Percentiles rank a stretch among this genome's conserved stretches.
Evolutionary conservation across 1,140 invertebrate species (phyloP).

Genomic region (Apis florea): DNA sequence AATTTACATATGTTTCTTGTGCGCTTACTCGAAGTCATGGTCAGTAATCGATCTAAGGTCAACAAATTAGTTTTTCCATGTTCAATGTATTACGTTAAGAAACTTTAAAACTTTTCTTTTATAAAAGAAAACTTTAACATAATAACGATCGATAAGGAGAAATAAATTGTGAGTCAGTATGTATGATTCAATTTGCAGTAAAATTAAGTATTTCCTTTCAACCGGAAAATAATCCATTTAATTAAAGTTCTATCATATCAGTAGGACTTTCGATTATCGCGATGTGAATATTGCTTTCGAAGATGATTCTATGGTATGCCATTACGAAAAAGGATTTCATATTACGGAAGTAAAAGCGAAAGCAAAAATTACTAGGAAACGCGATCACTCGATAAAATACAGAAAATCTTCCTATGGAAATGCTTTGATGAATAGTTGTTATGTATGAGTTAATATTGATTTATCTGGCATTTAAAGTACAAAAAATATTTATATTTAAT

Average conservation of each 20-base stretch:
- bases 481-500: not conserved
- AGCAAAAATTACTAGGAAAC: constrained; percentile 26
- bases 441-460: constrained; percentile 13
- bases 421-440: not conserved
- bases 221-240: not conserved
- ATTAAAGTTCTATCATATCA: not conserved
- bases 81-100: not conserved
- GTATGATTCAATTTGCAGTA: not conserved
- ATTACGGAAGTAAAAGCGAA: constrained; percentile 26
- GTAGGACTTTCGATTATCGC: not conserved
- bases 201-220: not conserved
- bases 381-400: not conserved
- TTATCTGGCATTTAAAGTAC: not conserved
- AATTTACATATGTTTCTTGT: not conserved
- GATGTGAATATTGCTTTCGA: not conserved
- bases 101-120: too few relatives aligned
- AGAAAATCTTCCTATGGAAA: constrained; percentile 6
- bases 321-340: constrained; percentile 23
- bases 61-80: not conserved
- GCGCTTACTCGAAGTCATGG: constrained; percentile 20
- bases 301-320: not conserved
- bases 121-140: too few relatives aligned
- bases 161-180: not conserved
- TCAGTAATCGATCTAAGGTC: constrained; percentile 28
- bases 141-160: too few relatives aligned